Evolutionary conservation across 1,140 invertebrate genomes (phyloP), one percentile per base, ranked within the genome.

Genomic region (Pollicipes pollicipes): DNA sequence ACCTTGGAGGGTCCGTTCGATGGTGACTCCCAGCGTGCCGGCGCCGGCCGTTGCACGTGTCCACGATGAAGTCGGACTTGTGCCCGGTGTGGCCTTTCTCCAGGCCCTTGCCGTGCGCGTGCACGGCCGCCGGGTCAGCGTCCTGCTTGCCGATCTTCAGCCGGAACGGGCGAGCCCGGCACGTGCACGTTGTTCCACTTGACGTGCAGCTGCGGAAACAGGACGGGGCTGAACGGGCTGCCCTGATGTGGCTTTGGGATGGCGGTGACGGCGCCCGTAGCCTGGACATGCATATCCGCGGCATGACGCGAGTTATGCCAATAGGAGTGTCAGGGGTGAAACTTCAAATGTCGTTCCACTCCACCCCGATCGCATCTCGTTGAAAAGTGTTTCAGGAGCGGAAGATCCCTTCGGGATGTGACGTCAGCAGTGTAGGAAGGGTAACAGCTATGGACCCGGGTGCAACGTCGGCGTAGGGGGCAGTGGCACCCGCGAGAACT

Each of bases 111-210:
- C 95, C 95, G 73, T 84, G 85, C 0, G 91, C 95, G 73, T 92
- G 88, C 0, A 98, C 90, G n/a, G 92, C 91, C 21, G 95, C 95
- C 13, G 95, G 94, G 81, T 98, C 95, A 66, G 93, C 92, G 73
- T 95, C 92, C 74, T 96, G 91, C 78, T 94, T 93, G 68, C 95
- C 95, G 16, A 98, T 93, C 79, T 94, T 90, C 68, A 98, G 88
- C 75, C 91, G 87, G 81, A 93, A 90, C 0, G n/a, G 96, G 95
- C 69, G 92, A 95, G 68, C 84, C 93, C 31, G 92, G 90, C 81
- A 98, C 98, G 81, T 97, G 95, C 67, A 96, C 92, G 8, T 93
- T 93, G 77, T 97, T 95, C 81, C 94, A 95, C 78, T 93, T 93
- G 26, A 95, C 86, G 35, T 75, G 72, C 28, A 75, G 67, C 16